Evolutionary conservation across 2,888 invertebrate species (phyloP), one percentile per base, ranked within the genome.

Genomic region (Onchidella celtica): DNA sequence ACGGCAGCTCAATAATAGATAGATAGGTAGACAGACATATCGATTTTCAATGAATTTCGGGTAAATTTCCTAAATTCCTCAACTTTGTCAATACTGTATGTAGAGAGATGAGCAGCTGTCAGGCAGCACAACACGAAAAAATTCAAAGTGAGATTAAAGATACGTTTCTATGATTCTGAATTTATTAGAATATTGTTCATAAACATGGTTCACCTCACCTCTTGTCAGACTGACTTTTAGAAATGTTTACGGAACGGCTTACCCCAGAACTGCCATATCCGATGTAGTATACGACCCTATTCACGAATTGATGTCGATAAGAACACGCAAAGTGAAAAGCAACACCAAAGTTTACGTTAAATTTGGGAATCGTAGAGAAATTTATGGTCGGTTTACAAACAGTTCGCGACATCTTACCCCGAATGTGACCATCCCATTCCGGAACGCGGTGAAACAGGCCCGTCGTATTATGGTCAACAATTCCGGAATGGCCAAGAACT

Each of bases 331-430:
- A 36, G 38, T 38, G 61, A 73, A 73, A 36, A 61, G 72, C 36
- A 38, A 73, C 59, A 59, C 34, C 24, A 4, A 73, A 9, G 73
- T 73, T 73, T 73, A 73, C 61, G 57, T 73, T 36, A 34, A 61
- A 59, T 27, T 61, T 24, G 36, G 27, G 73, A 61, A 24, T 17
- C 34, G 59, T 36, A 34, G 3, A 34, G 21, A 61, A 61, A 73
- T 73, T 73, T 61, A 73, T 61, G 24, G 73, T 34, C 36, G 73
- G 59, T 73, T 73, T 73, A 73, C 61, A 73, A 72, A 73, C 73
- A 59, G 59, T 11, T 9, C 11, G n/a, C 24, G 73, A 21, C 36
- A 61, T 61, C 61, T 61, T 73, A 21, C 32, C 6, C 73, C 24
- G 72, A 36, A 73, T 61, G 36, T 0, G 73, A 24, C 34, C 40